Conservation (phyloP, 2,113 vertebrate species). For the Corydoras sp. region DNA sequence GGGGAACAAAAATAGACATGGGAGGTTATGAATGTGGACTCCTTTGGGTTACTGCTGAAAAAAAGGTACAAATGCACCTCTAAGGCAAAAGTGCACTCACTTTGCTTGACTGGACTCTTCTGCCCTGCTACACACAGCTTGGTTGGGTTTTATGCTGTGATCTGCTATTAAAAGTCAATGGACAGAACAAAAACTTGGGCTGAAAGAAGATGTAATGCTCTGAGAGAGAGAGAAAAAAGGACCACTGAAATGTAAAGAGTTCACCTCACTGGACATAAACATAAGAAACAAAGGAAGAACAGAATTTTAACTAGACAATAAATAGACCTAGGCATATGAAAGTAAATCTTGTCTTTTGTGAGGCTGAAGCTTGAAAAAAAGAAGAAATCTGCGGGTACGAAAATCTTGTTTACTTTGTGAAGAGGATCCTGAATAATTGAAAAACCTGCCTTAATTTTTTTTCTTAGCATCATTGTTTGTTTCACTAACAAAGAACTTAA, state of each 20-base stretch:
- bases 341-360: too few relatives aligned
- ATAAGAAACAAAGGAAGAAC: too few relatives aligned
- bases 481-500: neutral
- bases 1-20: neutral
- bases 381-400: too few relatives aligned
- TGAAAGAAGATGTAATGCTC: constrained; percentile 11
- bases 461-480: neutral
- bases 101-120: constrained; percentile 22
- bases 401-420: too few relatives aligned
- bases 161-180: neutral
- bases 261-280: neutral
- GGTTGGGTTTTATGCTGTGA: neutral
- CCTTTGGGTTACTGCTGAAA: constrained; percentile 1
- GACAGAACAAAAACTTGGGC: constrained; percentile 13
- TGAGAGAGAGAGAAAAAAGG: constrained; percentile 7
- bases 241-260: neutral
- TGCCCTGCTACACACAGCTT: neutral
- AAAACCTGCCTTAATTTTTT: too few relatives aligned
- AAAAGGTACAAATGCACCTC: constrained; percentile 8
- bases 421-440: too few relatives aligned
- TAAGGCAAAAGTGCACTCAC: constrained; percentile 19
- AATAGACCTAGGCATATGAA: too few relatives aligned
- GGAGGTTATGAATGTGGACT: neutral
- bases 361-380: too few relatives aligned
- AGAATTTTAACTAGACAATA: too few relatives aligned